A percentile compares a stretch with the other conserved stretches of the same genome.
phyloP scores from a whole-genome alignment of 2,113 vertebrate species.

The Eurystomus gularis region DNA sequence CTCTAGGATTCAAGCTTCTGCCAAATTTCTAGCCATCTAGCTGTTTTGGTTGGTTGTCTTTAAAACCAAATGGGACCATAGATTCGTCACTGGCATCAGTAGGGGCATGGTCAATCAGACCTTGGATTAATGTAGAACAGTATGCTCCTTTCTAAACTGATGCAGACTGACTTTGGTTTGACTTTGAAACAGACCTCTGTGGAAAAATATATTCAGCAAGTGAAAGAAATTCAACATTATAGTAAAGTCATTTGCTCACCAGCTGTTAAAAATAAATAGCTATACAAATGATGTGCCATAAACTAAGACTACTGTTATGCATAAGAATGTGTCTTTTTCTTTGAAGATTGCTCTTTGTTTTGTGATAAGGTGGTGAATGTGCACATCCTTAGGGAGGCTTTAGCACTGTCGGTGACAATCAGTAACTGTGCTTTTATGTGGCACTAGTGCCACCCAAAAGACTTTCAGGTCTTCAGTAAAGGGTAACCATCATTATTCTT shows the following conservation, averaged over 20 bases:
- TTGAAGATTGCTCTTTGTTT: neutral
- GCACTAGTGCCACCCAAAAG: neutral
- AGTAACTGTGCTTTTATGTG: neutral
- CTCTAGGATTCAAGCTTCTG: neutral
- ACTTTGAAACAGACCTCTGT: constrained; percentile 11
- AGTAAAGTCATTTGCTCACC: constrained; percentile 6
- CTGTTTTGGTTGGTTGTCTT: neutral
- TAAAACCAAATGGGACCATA: neutral
- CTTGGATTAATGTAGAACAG: neutral
- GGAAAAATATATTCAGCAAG: neutral
- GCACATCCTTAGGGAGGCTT: neutral
- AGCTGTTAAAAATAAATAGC: constrained; percentile 58
- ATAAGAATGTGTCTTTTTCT: constrained; percentile 12
- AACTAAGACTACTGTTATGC: constrained; percentile 14
- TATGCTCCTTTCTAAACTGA: neutral
- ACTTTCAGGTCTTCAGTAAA: neutral
- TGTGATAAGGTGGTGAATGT: neutral
- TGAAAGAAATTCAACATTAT: constrained; percentile 27
- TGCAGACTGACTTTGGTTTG: neutral
- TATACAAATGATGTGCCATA: constrained; percentile 23
- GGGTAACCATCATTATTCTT: neutral
- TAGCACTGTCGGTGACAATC: neutral
- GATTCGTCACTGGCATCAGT: neutral
- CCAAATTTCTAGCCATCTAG: neutral
- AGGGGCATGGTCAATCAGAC: neutral